Evolutionary conservation across 2,113 vertebrate genomes (phyloP).

Genomic region (Oostethus manadensis): DNA sequence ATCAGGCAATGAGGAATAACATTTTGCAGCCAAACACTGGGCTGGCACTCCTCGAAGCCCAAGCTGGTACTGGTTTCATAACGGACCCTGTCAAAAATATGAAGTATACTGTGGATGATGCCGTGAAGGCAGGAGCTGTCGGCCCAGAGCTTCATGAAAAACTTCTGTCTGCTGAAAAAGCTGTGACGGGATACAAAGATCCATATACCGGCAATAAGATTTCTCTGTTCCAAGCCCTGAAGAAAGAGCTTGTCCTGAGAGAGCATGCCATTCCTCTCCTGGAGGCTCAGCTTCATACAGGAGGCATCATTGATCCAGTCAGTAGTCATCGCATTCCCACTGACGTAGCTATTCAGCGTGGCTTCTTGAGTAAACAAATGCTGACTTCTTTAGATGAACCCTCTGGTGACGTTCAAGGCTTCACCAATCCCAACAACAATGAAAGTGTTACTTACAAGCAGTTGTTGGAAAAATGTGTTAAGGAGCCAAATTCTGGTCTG

Average conservation of each 20-base stretch:
- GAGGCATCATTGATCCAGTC: conserved; percentile 81
- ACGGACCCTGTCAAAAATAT: conserved; percentile 76
- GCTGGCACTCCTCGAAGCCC: conserved; percentile 82
- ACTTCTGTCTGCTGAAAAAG: conserved; percentile 84
- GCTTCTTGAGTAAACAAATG: conserved; percentile 75
- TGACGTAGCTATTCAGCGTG: conserved; percentile 78
- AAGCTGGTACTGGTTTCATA: conserved; percentile 89
- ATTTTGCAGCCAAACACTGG: conserved; percentile 80
- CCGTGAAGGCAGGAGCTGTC: conserved; percentile 81
- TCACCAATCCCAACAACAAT: conserved; percentile 81
- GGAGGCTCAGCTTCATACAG: conserved; percentile 77
- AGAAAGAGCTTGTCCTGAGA: conserved; percentile 74
- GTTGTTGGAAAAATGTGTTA: conserved; percentile 78
- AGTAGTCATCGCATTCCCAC: conserved; percentile 79
- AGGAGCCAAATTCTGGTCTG: conserved; percentile 82
- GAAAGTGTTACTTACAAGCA: conserved; percentile 79
- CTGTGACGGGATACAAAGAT: conserved; percentile 84
- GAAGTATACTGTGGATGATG: conserved; percentile 81
- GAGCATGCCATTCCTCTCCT: conserved; percentile 77
- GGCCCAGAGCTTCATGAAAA: conserved; percentile 82
- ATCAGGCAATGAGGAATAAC: conserved; percentile 86
- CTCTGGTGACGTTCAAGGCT: conserved; percentile 78
- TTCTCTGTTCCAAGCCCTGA: conserved; percentile 89
- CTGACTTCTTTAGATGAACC: conserved; percentile 72
- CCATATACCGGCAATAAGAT: conserved; percentile 81